These are phyloP conservation scores for Bombus superbus DNA, from an alignment of 1,140 invertebrate genomes.

Conservation along the genomic window DNA sequence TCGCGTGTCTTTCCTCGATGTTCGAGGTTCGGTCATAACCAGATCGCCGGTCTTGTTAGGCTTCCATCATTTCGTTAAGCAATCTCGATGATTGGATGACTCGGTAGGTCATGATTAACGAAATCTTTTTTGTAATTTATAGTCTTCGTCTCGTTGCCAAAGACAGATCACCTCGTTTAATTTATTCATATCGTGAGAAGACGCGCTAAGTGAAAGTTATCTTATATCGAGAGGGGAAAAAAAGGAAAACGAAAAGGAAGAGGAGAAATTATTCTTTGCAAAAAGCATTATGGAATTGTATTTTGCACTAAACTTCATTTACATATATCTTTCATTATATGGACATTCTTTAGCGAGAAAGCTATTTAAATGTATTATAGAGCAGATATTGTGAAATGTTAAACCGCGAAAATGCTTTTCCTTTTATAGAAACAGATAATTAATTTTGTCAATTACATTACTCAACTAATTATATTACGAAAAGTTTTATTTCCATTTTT, in stretches of 20 bases:
- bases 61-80: constrained; percentile 7
- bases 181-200: background rate
- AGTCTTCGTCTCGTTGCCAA: background rate
- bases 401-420: no score
- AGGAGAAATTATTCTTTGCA: background rate
- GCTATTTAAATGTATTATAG: no score
- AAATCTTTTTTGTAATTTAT: background rate
- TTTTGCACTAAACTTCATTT: no score
- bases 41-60: background rate
- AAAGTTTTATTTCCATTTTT: background rate
- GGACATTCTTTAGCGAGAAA: no score
- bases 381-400: no score
- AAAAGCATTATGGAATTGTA: background rate
- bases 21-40: background rate
- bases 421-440: no score
- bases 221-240: background rate
- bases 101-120: constrained; percentile 3
- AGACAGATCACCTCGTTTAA: constrained; percentile 1
- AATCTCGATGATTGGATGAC: constrained; percentile 1
- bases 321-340: no score
- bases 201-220: background rate
- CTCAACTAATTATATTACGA: no score
- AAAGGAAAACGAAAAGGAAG: background rate
- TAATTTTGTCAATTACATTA: no score
- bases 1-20: background rate